phyloP scores from a whole-genome alignment of 2,797 vertebrate genomes.

The Rhabdomys pumilio region DNA sequence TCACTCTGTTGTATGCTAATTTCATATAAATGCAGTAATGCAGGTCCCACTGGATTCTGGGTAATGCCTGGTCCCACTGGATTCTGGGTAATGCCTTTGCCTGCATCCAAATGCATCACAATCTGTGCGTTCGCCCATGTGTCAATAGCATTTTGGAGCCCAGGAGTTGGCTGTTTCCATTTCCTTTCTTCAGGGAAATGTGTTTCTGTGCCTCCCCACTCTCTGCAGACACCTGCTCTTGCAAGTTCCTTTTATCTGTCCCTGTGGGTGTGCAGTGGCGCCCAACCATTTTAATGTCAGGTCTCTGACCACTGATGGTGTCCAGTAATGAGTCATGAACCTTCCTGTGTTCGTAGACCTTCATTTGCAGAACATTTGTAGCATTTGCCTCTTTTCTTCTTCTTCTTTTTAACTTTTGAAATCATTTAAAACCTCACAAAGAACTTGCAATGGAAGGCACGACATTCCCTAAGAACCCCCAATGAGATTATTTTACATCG shows the following conservation, averaged over 20 bases:
- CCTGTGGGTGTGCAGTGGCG: not conserved
- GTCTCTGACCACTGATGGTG: too few relatives aligned
- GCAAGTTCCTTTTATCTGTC: not conserved
- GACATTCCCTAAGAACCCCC: not conserved
- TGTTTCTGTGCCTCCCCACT: accelerated
- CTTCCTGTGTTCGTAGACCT: not conserved
- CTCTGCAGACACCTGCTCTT: not conserved
- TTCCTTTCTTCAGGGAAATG: accelerated
- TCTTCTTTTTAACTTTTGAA: not conserved
- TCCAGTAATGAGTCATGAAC: not conserved
- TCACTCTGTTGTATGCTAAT: not conserved
- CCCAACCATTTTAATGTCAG: not conserved
- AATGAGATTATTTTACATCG: not conserved
- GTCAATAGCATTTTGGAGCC: not conserved
- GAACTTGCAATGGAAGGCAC: not conserved
- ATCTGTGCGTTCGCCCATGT: not conserved
- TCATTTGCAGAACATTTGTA: not conserved
- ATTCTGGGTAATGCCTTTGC: not conserved
- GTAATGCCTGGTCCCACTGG: not conserved
- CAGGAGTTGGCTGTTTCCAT: not conserved
- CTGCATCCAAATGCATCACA: not conserved
- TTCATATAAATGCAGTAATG: not conserved
- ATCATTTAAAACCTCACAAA: conserved; percentile 10
- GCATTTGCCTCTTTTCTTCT: not conserved
- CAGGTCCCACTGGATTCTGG: not conserved